Evolutionary conservation across 2,113 vertebrate species (phyloP), one percentile per base, ranked within the genome.

Genomic region (Pluvianellus socialis): DNA sequence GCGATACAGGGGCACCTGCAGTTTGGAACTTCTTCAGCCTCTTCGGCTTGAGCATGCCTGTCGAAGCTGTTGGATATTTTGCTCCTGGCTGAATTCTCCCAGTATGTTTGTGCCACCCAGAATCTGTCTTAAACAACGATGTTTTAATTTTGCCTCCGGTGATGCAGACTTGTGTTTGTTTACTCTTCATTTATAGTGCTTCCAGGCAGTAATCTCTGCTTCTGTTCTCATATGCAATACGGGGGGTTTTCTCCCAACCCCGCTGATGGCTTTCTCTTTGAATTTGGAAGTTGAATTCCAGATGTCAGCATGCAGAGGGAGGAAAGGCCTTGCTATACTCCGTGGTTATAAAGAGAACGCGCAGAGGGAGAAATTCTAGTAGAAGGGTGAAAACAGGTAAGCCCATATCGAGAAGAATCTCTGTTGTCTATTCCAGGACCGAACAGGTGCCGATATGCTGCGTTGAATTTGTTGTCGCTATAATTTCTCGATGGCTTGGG

Each of bases 161-260:
- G 52, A 40, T 35, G 56, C 44, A 80, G 59, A 6, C 4, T 9
- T 19, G 12, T 30, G 32, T 53, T 45, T 81, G 44, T 76, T 52
- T 95, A 38, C 63, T 91, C 49, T 67, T 50, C 5, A 12, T 47
- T 66, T 75, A 6, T 35, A 32, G 30, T 4, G 38, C 40, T 72
- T 55, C 40, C 75, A 65, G 47, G 50, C 75, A 63, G 19, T 16
- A 33, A 58, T 53, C 76, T 76, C 28, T 23, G 24, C 50, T 70
- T 35, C 42, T 77, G 21, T 67, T 35, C 22, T 10, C 22, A 12
- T 33, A 18, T 26, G 67, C 33, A 14, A 0, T 21, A 14, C 0
- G 1, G 9, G 14, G 3, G 19, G 21, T 72, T 76, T 52, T 56
- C n/a, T 50, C 35, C n/a, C 42, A 30, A 27, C 14, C 27, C 14